A percentile compares a stretch with the other conserved stretches of the same genome.
These are phyloP conservation scores for Bufotes viridis DNA, from an alignment of 2,797 vertebrate genomes.

Conservation along the genomic window DNA sequence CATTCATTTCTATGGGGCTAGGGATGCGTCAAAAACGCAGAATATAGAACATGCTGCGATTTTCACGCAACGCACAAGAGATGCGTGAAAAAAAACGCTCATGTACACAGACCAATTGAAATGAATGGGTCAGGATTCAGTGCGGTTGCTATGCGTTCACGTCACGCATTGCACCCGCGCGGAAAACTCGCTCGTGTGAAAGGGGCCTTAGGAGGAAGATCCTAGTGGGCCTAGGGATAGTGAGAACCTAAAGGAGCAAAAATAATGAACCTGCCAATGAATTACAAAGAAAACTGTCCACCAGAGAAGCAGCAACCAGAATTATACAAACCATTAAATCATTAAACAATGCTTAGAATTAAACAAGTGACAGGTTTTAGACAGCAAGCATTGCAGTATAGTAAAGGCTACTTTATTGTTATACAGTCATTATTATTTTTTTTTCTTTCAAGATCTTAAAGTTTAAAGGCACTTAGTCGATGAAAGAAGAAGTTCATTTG, in stretches of 20 bases:
- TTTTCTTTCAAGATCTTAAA: slow-evolving; percentile 30
- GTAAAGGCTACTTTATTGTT: slow-evolving; percentile 18
- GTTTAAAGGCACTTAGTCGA: slow-evolving; percentile 38
- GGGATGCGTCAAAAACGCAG: too few species aligned
- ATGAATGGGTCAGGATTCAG: too few species aligned
- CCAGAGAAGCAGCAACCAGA: neutral
- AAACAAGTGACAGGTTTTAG: neutral
- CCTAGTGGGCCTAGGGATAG: neutral
- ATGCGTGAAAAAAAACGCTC: too few species aligned
- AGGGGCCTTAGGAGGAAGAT: too few species aligned
- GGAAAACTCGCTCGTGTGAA: too few species aligned
- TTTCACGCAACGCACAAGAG: too few species aligned
- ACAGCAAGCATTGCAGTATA: slow-evolving; percentile 5
- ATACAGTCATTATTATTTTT: neutral
- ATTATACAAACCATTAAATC: neutral
- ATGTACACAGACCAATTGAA: too few species aligned
- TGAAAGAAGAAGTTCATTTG: slow-evolving; percentile 35
- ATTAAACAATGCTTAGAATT: neutral
- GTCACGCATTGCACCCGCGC: too few species aligned
- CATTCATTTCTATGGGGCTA: too few species aligned
- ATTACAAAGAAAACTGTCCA: neutral
- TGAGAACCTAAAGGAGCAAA: neutral
- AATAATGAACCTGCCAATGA: neutral
- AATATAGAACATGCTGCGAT: too few species aligned
- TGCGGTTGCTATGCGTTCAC: too few species aligned